These are phyloP conservation scores for Drosophila bocki DNA, from an alignment of 1,140 invertebrate species.

Conservation along the genomic window DNA sequence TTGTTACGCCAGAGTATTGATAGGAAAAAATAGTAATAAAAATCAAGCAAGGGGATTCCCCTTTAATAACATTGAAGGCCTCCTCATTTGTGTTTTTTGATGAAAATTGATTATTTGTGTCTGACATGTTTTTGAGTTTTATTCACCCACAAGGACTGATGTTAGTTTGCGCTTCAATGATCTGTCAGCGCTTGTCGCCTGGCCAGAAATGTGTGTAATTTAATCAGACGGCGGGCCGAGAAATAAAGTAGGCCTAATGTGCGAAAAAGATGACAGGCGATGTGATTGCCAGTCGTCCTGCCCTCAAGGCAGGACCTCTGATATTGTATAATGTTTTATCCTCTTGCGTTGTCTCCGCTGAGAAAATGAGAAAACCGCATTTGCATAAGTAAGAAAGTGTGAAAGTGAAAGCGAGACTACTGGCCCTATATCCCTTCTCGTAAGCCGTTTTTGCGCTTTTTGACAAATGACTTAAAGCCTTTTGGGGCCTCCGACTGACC, in stretches of 20 bases:
- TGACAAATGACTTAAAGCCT: constrained; percentile 83
- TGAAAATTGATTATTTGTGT: constrained; percentile 60
- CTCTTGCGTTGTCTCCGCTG: constrained; percentile 40
- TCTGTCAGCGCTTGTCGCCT: constrained; percentile 58
- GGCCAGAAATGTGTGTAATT: constrained; percentile 63
- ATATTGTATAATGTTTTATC: constrained; percentile 59
- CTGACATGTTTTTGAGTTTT: constrained; percentile 64
- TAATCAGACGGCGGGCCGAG: constrained; percentile 70
- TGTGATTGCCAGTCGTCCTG: constrained; percentile 43
- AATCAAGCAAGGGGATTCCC: neutral
- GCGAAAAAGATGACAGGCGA: constrained; percentile 73
- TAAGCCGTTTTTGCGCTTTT: constrained; percentile 71
- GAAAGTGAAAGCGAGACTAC: constrained; percentile 49
- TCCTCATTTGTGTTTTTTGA: neutral
- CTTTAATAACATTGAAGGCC: neutral
- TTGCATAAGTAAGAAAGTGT: constrained; percentile 81
- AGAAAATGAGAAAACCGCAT: constrained; percentile 58
- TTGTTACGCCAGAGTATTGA: neutral
- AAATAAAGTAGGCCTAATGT: constrained; percentile 75
- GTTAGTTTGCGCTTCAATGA: constrained; percentile 57
- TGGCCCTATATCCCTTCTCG: constrained; percentile 18
- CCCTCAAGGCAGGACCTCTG: constrained; percentile 34
- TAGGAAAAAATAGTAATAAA: neutral
- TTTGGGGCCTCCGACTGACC: constrained; percentile 57
- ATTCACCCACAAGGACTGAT: constrained; percentile 39